Conservation (phyloP, 53 echinoderm and acorn worm species). For the Actinopyga echinites region DNA sequence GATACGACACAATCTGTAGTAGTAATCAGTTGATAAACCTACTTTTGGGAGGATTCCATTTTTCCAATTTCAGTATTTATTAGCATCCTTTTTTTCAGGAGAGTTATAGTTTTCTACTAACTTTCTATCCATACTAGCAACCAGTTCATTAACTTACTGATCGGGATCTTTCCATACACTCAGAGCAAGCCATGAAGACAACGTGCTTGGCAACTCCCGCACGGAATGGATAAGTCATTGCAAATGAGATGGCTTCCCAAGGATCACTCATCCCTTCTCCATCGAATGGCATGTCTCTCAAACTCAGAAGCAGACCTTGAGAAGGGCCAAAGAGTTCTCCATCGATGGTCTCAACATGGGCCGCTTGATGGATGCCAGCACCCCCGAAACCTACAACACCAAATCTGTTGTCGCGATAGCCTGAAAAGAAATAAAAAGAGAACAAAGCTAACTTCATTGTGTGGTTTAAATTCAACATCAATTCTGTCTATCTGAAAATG, state of each 20-base stretch:
- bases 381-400: slow-evolving; percentile 92
- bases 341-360: slow-evolving; percentile 81
- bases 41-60: too few relatives aligned
- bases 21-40: too few relatives aligned
- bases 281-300: slow-evolving; percentile 51
- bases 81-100: slow-evolving; percentile 3
- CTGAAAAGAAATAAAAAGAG: not conserved
- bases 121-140: not conserved
- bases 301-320: slow-evolving; percentile 38
- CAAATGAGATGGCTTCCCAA: slow-evolving; percentile 68
- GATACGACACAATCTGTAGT: too few relatives aligned
- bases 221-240: slow-evolving; percentile 94
- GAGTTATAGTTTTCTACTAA: too few relatives aligned
- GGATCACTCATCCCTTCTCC: slow-evolving; percentile 70
- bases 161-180: slow-evolving; percentile 32
- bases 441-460: not conserved
- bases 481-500: too few relatives aligned
- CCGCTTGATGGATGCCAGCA: slow-evolving; percentile 48
- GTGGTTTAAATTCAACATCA: too few relatives aligned
- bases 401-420: slow-evolving; percentile 67
- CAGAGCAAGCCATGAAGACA: slow-evolving; percentile 79
- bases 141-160: not conserved
- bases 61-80: slow-evolving; percentile 9
- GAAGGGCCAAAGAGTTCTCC: slow-evolving; percentile 66
- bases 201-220: slow-evolving; percentile 86